Evolutionary conservation across 2,113 vertebrate species (phyloP), one percentile per base, ranked within the genome.

Genomic region (Rallus limicola): DNA sequence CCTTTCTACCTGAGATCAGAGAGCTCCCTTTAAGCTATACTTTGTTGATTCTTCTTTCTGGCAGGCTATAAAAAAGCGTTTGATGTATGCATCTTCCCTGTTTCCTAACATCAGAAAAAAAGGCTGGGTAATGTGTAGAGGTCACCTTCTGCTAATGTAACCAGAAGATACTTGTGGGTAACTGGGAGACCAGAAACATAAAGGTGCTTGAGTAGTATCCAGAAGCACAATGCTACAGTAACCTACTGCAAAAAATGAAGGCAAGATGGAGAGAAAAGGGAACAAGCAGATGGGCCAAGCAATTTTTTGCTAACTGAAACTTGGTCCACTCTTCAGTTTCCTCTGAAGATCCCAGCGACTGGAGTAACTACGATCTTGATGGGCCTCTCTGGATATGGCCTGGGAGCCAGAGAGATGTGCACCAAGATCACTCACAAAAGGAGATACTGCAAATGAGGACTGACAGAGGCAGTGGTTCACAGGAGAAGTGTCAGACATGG

Each of bases 1-100:
- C n/a, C 77, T 93, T 87, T 96, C 81, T 95, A 81, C 74, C 53
- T 58, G 68, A 91, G 77, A 96, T 95, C 90, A 96, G 88, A 95
- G 72, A 76, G 19, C 6, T 93, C 46, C 86, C 91, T 93, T 63
- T 56, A 84, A 96, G 90, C 90, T 76, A 93, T 19, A 15, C 80
- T 92, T 91, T 93, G 92, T 26, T 92, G 64, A 71, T 34, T 81
- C 28, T 83, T 90, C 56, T 77, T 92, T 83, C 88, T 96, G 88
- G 85, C 82, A 92, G 88, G 42, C 78, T 90, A 71, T 81, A 68
- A 93, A 96, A 58, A 65, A 84, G 16, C 20, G n/a, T 87, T 95
- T 91, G 78, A 93, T 79, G 75, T 18, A 68, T 28, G 63, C 46
- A 94, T 59, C 79, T 90, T 84, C 68, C 79, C 91, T 80, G 25